A percentile compares a stretch with the other conserved stretches of the same genome.
These are phyloP conservation scores for Heterodera carotae DNA, from an alignment of 1,140 invertebrate species.

Conservation along the genomic window DNA sequence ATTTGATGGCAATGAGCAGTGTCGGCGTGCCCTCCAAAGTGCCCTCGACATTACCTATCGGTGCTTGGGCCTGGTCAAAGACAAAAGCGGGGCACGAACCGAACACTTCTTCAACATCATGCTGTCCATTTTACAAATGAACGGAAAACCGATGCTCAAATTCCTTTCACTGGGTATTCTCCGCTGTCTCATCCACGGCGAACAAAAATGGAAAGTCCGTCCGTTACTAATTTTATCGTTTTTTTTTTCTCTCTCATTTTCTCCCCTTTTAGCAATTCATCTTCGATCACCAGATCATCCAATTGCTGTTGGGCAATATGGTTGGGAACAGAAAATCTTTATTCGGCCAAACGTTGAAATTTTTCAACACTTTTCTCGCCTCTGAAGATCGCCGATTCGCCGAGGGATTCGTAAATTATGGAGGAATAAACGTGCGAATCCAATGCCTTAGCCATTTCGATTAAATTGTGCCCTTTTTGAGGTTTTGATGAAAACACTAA, in stretches of 20 bases:
- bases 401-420: slow-evolving; percentile 12
- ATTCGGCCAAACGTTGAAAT: slow-evolving; percentile 7
- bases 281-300: background rate
- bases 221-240: too few relatives aligned
- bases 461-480: background rate
- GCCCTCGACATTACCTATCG: background rate
- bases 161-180: slow-evolving; percentile 25
- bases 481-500: background rate
- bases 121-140: slow-evolving; percentile 2
- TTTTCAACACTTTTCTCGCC: slow-evolving; percentile 11
- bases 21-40: background rate
- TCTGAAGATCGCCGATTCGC: slow-evolving; percentile 12
- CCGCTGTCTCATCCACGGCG: slow-evolving; percentile 2
- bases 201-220: slow-evolving; percentile 15
- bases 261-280: slow-evolving; percentile 14
- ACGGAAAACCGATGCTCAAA: slow-evolving; percentile 4
- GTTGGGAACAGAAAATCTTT: background rate
- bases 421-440: slow-evolving; percentile 8
- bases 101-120: slow-evolving; percentile 4
- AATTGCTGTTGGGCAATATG: slow-evolving; percentile 8
- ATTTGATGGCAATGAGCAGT: background rate
- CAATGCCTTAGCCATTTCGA: background rate
- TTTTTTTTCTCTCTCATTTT: background rate
- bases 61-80: slow-evolving; percentile 9
- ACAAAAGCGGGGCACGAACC: slow-evolving; percentile 23